Evolutionary conservation across 2,797 vertebrate species (phyloP), one percentile per base, ranked within the genome.

Genomic region (Anableps anableps): DNA sequence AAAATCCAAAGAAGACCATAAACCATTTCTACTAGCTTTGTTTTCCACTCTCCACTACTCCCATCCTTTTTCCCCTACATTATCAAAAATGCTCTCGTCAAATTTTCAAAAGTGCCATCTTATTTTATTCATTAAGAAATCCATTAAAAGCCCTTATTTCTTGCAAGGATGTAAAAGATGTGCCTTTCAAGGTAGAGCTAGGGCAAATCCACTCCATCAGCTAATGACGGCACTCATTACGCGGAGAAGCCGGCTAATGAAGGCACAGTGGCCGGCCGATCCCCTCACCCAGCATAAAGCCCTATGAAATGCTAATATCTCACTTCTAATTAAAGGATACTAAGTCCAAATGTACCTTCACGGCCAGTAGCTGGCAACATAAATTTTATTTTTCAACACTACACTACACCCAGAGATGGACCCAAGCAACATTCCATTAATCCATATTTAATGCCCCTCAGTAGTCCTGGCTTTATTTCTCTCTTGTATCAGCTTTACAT

Each of bases 191-290:
- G 97, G 97, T 97, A 98, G 96, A 96, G 96, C 96, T 91, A 93
- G 96, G 96, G 97, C 97, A 97, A 98, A 97, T 98, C 97, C 97
- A 97, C 97, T 99, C 97, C 96, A 98, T 99, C 98, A 99, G 97
- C 97, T 99, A 99, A 99, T 98, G 98, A 99, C 97, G 97, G 96
- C 96, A 95, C 98, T 99, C 98, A 98, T 99, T 99, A 99, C 97
- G 96, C 96, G 96, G 96, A 97, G 97, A 96, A 97, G 96, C 96
- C 95, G 95, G 96, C 96, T 99, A 99, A 99, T 98, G 97, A 99
- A 99, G 97, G 97, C 96, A 94, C 96, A 95, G 96, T 96, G 95
- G 97, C 96, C 96, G 94, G 95, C 96, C 96, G 95, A 96, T 96
- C 97, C 96, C 96, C 96, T 97, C 97, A 80, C 97, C 97, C 96